Evolutionary conservation across 2,888 invertebrate species (phyloP).

Genomic region (Drosophila cognata): DNA sequence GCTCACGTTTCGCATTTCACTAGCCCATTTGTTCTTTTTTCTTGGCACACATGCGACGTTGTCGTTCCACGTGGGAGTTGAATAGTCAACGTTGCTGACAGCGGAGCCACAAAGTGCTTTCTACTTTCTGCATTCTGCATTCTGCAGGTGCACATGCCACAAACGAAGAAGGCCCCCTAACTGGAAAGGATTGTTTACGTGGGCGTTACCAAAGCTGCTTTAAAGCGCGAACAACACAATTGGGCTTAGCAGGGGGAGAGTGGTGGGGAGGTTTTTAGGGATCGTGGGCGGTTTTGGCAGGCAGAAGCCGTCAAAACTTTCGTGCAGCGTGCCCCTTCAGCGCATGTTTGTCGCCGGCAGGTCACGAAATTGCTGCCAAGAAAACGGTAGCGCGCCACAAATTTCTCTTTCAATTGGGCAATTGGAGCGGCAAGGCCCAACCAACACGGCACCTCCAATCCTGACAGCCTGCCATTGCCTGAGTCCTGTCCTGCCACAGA

Average conservation of each 20-base stretch:
- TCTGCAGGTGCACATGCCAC: constrained; percentile 64
- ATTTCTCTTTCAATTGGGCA: constrained; percentile 73
- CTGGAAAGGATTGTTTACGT: constrained; percentile 26
- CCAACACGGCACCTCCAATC: not conserved
- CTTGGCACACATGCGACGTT: constrained; percentile 55
- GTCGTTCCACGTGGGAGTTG: constrained; percentile 47
- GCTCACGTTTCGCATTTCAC: constrained; percentile 29
- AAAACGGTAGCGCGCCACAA: constrained; percentile 59
- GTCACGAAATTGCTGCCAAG: constrained; percentile 68
- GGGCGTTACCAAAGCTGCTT: constrained; percentile 56
- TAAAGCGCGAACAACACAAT: constrained; percentile 61
- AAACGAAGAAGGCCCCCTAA: not conserved
- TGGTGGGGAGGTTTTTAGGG: not conserved
- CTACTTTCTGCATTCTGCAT: constrained; percentile 35
- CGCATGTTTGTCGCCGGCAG: constrained; percentile 65
- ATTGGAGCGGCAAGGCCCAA: constrained; percentile 53
- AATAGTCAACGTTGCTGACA: constrained; percentile 45
- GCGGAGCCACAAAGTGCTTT: constrained; percentile 56
- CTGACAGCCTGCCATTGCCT: constrained; percentile 31
- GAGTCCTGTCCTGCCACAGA: constrained; percentile 50
- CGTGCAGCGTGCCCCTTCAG: constrained; percentile 42
- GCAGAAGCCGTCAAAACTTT: constrained; percentile 66
- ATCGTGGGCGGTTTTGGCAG: constrained; percentile 12
- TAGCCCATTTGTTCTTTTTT: not conserved
- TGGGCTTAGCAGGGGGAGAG: constrained; percentile 21